Conservation (phyloP, 2,888 invertebrate species). For the Rhamnusium bicolor region DNA sequence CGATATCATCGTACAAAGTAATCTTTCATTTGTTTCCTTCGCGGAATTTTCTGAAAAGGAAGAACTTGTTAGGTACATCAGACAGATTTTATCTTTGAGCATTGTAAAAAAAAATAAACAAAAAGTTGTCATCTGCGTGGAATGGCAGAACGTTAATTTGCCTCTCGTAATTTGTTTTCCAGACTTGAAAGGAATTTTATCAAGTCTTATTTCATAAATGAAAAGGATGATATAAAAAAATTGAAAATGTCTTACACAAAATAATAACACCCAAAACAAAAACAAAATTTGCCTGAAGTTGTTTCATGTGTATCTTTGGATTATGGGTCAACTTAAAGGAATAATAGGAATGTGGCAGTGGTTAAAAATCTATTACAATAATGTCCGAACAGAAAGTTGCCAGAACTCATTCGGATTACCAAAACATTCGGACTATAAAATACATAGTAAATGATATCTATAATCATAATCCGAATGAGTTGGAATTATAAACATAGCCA, state of each 20-base stretch:
- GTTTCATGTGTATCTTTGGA: too few relatives aligned
- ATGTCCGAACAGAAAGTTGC: too few relatives aligned
- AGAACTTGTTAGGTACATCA: slow-evolving; percentile 29
- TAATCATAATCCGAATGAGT: too few relatives aligned
- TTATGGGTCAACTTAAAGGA: too few relatives aligned
- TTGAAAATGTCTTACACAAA: neutral
- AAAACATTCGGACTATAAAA: too few relatives aligned
- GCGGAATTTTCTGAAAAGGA: slow-evolving; percentile 25
- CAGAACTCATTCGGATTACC: too few relatives aligned
- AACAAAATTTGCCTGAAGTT: too few relatives aligned
- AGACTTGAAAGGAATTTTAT: slow-evolving; percentile 19
- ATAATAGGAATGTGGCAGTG: too few relatives aligned
- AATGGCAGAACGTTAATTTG: slow-evolving; percentile 24
- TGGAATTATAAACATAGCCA: too few relatives aligned
- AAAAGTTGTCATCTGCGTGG: slow-evolving; percentile 14
- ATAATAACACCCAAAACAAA: too few relatives aligned
- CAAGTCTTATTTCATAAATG: slow-evolving; percentile 12
- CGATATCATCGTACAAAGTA: slow-evolving; percentile 54
- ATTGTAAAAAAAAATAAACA: slow-evolving; percentile 18
- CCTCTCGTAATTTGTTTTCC: slow-evolving; percentile 28
- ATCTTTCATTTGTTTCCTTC: slow-evolving; percentile 51
- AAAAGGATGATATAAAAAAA: neutral
- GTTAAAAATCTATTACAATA: too few relatives aligned
- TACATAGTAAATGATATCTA: too few relatives aligned
- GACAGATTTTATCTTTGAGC: slow-evolving; percentile 27